Base-by-base conservation (phyloP, 2,797 vertebrate species). In the Hydrocynus forskahlii region DNA sequence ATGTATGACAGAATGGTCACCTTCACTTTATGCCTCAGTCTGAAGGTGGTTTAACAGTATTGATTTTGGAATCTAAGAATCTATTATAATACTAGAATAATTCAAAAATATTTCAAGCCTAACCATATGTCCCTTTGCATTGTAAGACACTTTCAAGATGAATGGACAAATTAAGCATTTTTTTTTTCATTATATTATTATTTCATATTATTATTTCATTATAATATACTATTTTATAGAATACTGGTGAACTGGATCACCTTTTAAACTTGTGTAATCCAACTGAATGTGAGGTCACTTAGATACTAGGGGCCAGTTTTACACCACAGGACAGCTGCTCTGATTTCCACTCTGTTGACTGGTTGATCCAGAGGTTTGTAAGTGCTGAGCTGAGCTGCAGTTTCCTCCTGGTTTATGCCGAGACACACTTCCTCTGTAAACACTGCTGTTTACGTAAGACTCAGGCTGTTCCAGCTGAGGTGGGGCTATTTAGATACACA, bases 401-500 rank as follows among this genome's bases (percentile, higher is more conserved):
- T n/a, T 10, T 25, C 2, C 23, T 54, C 25, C 29, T 82, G 52
- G 67, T 40, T 35, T 64, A 25, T 7, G 52, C 38, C 55, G 7
- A 59, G 52, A 79, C 70, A 70, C 43, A 29, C 29, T 54, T 66
- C 38, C 55, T 57, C 71, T 55, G 81, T 75, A 75, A 83, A 79
- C 63, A 79, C 14, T 23, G 12, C 21, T 78, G 69, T 82, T 78
- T 82, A 78, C n/a, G 54, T 52, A 59, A 57, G 48, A 64, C 54
- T 64, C 59, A 60, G 19, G 21, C 43, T 2, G 67, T 73, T 40
- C 17, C 23, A 69, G 69, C 6, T 1, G 40, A 82, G 23, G 25
- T 67, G 52, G 40, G 19, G 63, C 78, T 52, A 17, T 35, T 52
- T 21, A 74, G 35, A 35, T 60, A 67, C 5, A 78, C 68, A 78